Evolutionary conservation across 2,113 vertebrate genomes (phyloP).

Genomic region (Turnix velox): DNA sequence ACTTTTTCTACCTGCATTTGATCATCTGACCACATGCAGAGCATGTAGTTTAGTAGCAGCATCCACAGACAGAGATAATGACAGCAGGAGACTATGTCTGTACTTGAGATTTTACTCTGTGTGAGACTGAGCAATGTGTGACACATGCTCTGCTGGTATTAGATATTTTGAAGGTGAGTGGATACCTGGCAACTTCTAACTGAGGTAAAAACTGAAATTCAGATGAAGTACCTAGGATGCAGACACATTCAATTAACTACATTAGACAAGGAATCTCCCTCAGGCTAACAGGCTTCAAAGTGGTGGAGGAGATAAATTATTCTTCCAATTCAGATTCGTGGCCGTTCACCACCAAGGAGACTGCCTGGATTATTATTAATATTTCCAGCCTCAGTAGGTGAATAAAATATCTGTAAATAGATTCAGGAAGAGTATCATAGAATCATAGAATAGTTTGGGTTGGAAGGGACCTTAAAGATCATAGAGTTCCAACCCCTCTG

Average conservation of each 20-base stretch:
- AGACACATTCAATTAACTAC: slow-evolving; percentile 52
- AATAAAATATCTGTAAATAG: slow-evolving; percentile 11
- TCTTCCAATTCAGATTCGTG: slow-evolving; percentile 48
- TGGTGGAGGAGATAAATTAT: slow-evolving; percentile 53
- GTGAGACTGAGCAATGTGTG: not conserved
- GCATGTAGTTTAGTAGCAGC: not conserved
- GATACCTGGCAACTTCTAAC: not conserved
- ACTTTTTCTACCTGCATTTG: not conserved
- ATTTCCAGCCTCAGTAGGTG: not conserved
- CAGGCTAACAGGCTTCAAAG: slow-evolving; percentile 51
- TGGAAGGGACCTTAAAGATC: no score
- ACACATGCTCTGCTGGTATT: not conserved
- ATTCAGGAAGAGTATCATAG: slow-evolving; percentile 9
- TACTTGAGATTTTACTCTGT: not conserved
- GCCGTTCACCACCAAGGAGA: not conserved
- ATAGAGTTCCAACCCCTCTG: no score
- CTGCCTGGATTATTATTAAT: slow-evolving; percentile 48
- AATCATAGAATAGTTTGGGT: no score
- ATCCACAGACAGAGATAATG: not conserved
- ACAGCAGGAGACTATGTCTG: not conserved
- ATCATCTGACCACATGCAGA: not conserved
- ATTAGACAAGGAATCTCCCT: slow-evolving; percentile 44
- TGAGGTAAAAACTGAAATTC: slow-evolving; percentile 20
- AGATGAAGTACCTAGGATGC: slow-evolving; percentile 1
- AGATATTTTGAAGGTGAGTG: not conserved